Evolutionary conservation across 2,797 vertebrate species (phyloP).

Genomic region (Rhinophrynus dorsalis): DNA sequence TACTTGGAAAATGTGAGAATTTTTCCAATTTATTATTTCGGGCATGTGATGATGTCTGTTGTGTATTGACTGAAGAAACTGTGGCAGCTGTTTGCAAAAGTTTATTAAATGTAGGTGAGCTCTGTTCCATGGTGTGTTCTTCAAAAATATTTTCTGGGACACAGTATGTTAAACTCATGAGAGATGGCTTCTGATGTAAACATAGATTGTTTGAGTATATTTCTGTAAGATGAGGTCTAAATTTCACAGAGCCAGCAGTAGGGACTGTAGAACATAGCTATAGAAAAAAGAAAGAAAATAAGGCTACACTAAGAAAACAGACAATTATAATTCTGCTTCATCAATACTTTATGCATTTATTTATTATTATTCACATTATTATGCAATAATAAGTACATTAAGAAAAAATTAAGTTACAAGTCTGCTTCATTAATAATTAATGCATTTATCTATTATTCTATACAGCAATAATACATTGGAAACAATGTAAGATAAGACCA

Average conservation of each 20-base stretch:
- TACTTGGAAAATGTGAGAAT: slow-evolving; percentile 5
- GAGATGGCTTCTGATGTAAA: slow-evolving; percentile 50
- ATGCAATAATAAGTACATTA: too few relatives aligned
- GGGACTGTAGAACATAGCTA: slow-evolving; percentile 69
- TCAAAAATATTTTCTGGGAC: slow-evolving; percentile 6
- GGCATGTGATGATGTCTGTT: slow-evolving; percentile 24
- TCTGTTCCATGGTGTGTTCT: background rate
- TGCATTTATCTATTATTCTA: too few relatives aligned
- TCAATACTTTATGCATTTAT: too few relatives aligned
- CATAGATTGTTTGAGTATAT: slow-evolving; percentile 70
- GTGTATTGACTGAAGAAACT: slow-evolving; percentile 40
- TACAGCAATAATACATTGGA: too few relatives aligned
- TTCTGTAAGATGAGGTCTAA: slow-evolving; percentile 65
- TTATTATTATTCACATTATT: too few relatives aligned
- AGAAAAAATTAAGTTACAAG: background rate
- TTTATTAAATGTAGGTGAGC: background rate
- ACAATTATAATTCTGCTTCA: background rate
- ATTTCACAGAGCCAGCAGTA: slow-evolving; percentile 67
- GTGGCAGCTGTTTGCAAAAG: background rate
- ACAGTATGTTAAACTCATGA: slow-evolving; percentile 49
- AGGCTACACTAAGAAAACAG: background rate
- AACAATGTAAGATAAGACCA: too few relatives aligned
- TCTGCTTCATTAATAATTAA: background rate
- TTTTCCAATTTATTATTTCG: slow-evolving; percentile 22
- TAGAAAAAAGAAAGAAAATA: slow-evolving; percentile 63